Conservation (phyloP, 2,113 vertebrate species). For the Fulmarus glacialis region DNA sequence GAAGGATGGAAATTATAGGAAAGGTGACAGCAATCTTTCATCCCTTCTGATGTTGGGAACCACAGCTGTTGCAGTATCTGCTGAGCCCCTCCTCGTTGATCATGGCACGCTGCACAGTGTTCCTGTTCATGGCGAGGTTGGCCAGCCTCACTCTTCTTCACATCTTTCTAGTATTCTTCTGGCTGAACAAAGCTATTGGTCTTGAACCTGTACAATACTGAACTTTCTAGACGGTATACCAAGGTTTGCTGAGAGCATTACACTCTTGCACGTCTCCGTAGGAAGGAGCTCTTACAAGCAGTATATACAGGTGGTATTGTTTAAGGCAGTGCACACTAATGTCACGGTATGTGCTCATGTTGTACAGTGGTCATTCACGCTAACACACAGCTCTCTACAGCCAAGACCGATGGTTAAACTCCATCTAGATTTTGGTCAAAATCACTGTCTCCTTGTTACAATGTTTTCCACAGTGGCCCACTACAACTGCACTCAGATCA, state of each 20-base stretch:
- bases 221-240: background rate
- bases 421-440: background rate
- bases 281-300: background rate
- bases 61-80: background rate
- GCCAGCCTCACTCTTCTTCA: background rate
- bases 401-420: background rate
- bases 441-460: background rate
- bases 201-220: background rate
- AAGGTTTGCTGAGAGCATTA: background rate
- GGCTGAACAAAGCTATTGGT: background rate
- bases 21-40: background rate
- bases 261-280: rapidly evolving
- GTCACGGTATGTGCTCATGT: background rate
- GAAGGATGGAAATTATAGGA: background rate
- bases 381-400: background rate
- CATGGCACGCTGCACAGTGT: background rate
- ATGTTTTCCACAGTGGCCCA: background rate
- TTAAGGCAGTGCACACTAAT: background rate
- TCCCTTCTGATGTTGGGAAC: background rate
- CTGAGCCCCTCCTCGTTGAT: rapidly evolving
- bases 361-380: rapidly evolving
- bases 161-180: background rate
- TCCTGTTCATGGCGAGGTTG: background rate
- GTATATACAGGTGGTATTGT: background rate
- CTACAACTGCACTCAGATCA: background rate